These are phyloP conservation scores for Avahi laniger DNA, from an alignment of 2,797 vertebrate genomes.

Conservation along the genomic window DNA sequence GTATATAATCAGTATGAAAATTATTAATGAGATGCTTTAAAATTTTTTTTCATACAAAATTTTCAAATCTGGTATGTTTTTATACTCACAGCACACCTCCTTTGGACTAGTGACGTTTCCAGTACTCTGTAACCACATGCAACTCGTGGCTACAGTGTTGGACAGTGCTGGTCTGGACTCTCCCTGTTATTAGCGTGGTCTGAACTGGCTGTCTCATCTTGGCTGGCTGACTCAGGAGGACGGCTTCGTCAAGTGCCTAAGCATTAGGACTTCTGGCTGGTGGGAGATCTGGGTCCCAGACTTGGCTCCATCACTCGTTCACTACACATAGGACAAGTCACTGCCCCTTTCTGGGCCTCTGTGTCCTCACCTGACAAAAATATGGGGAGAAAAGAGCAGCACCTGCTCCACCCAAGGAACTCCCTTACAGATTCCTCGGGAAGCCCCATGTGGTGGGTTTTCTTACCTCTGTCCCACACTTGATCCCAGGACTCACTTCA, in stretches of 20 bases:
- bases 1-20: slow-evolving; percentile 6
- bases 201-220: background rate
- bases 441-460: background rate
- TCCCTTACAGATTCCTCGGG: background rate
- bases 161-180: background rate
- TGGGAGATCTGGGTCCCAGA: background rate
- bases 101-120: background rate
- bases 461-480: background rate
- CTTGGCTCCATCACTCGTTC: background rate
- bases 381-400: background rate
- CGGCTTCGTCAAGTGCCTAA: background rate
- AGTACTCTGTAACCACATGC: background rate
- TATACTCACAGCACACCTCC: background rate
- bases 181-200: too few species aligned
- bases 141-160: background rate
- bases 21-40: background rate
- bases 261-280: background rate
- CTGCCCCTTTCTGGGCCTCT: background rate
- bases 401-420: background rate
- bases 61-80: background rate
- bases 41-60: background rate
- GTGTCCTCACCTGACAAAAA: background rate
- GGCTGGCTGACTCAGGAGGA: background rate
- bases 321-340: background rate
- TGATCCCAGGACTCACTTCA: too few species aligned